Evolutionary conservation across 2,797 vertebrate genomes (phyloP).

Genomic region (Sciaenops ocellatus): DNA sequence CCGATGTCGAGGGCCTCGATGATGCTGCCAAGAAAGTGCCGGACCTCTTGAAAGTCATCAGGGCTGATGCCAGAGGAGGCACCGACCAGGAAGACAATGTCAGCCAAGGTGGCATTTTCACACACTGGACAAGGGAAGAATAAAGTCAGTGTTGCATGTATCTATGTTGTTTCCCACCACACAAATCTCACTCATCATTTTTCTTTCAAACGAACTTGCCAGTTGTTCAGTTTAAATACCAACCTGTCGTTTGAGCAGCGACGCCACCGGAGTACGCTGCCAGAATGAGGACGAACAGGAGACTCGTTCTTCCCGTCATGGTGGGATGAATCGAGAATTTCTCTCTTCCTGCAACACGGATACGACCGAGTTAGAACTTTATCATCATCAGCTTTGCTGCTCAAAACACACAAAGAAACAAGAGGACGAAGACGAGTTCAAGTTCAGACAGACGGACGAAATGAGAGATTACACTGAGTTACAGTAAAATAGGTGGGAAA

Average conservation of each 20-base stretch:
- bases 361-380: neutral
- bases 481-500: too few species aligned
- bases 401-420: too few species aligned
- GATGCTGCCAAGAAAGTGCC: slow-evolving; percentile 75
- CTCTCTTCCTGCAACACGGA: slow-evolving; percentile 20
- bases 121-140: slow-evolving; percentile 73
- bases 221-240: neutral
- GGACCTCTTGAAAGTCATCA: slow-evolving; percentile 78
- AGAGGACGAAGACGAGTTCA: too few species aligned
- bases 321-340: slow-evolving; percentile 19
- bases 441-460: too few species aligned
- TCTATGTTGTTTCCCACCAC: neutral
- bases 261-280: slow-evolving; percentile 44
- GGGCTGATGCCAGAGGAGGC: slow-evolving; percentile 77
- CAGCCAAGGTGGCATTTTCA: slow-evolving; percentile 74
- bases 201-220: neutral
- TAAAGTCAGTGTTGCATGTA: neutral
- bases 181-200: neutral
- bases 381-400: too few species aligned
- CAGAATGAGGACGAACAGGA: slow-evolving; percentile 54
- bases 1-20: slow-evolving; percentile 79
- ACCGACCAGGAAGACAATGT: slow-evolving; percentile 88
- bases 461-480: too few species aligned
- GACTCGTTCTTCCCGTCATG: slow-evolving; percentile 58
- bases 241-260: slow-evolving; percentile 65